phyloP scores from a whole-genome alignment of 2,113 vertebrate species.

The Indri indri region DNA sequence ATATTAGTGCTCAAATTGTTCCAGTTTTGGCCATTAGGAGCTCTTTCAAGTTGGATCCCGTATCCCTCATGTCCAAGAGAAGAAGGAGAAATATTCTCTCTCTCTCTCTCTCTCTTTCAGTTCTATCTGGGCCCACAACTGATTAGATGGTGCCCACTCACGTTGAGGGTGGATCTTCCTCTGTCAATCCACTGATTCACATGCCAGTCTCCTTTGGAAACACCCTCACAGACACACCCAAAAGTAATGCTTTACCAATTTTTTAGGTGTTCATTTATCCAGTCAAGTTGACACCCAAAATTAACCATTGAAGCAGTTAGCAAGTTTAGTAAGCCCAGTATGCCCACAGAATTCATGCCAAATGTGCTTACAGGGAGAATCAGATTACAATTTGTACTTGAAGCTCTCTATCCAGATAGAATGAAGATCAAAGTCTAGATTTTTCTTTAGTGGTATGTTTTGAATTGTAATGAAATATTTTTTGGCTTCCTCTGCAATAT shows the following conservation, averaged over 20 bases:
- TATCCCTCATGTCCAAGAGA: background rate
- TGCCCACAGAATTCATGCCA: conserved; percentile 87
- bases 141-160: background rate
- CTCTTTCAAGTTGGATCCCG: background rate
- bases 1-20: background rate
- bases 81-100: background rate
- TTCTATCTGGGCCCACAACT: background rate
- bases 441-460: background rate
- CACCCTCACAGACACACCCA: background rate
- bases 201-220: background rate
- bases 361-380: conserved; percentile 81
- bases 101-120: background rate
- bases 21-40: background rate
- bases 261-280: background rate
- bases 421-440: background rate
- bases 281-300: background rate
- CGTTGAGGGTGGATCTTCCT: background rate
- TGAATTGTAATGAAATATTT: background rate
- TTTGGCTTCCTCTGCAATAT: background rate
- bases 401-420: background rate
- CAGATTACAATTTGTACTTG: background rate
- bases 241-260: background rate
- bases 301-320: conserved; percentile 76
- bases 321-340: conserved; percentile 86
- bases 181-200: background rate